A percentile compares a stretch with the other conserved stretches of the same genome.
phyloP scores from a whole-genome alignment of 1,140 invertebrate genomes.

The Caenorhabditis remanei region DNA sequence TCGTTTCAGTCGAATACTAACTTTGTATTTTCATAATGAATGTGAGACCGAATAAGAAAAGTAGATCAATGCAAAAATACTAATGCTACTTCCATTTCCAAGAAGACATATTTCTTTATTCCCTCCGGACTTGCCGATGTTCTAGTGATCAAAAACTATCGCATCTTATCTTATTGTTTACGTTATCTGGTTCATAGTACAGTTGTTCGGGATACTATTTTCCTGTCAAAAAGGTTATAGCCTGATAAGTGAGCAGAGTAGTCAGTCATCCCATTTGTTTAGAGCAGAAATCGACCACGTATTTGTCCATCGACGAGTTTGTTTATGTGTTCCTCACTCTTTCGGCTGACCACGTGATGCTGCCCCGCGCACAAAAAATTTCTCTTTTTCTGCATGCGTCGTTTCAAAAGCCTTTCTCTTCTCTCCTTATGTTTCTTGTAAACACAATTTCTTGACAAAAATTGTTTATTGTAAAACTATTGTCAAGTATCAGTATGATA shows the following conservation, averaged over 20 bases:
- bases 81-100: no score
- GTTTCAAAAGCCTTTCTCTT: background rate
- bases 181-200: constrained; percentile 29
- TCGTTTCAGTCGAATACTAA: background rate
- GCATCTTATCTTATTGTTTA: background rate
- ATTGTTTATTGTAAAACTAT: background rate
- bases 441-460: background rate
- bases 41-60: background rate
- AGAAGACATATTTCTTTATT: no score
- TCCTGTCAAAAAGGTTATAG: constrained; percentile 4
- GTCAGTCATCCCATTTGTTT: background rate
- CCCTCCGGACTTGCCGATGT: background rate
- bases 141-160: background rate
- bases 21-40: background rate
- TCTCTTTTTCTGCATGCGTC: constrained; percentile 33
- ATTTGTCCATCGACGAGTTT: constrained; percentile 27
- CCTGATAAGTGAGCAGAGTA: constrained; percentile 32
- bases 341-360: constrained; percentile 19
- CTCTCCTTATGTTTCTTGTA: background rate
- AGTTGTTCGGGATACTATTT: background rate
- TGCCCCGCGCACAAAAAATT: background rate
- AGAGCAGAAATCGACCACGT: background rate
- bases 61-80: no score
- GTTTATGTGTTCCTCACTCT: constrained; percentile 20
- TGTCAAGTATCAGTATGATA: background rate